Base-by-base conservation (phyloP, 2,888 invertebrate species). In the Lepetodrilus schrolli region DNA sequence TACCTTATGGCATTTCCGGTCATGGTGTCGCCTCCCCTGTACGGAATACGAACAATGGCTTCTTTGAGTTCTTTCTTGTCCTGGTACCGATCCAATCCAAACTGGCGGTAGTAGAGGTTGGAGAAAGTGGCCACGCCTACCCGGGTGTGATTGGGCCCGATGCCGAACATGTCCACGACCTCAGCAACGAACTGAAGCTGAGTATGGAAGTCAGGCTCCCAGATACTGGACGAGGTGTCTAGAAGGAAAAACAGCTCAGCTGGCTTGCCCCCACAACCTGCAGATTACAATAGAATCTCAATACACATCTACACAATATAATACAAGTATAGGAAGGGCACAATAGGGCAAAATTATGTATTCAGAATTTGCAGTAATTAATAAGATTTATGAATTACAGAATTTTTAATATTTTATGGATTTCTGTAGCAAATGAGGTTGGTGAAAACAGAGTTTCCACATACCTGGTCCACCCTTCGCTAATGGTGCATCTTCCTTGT, bases 71-170 rank as follows among this genome's bases (percentile, higher is more conserved):
- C 23, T 0, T 48, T 58, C 8, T 43, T 47, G 21, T 49, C 72
- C 21, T 79, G 74, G n/a, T 37, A 21, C 37, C 71, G 70, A 4
- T 65, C 30, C 37, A 79, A 72, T 4, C 66, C 26, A 20, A 79
- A 50, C 7, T 77, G 50, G 10, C 73, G 72, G 21, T 74, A 30
- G 13, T 77, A 76, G 17, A 36, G 10, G 58, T 76, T 76, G 38
- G 74, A 76, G 73, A 75, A 82, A 5, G 75, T 75, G 1, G 77
- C 70, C 13, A 77, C 74, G 0, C 75, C 82, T 1, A 82, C 77
- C 1, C 77, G 65, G 8, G 74, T 78, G 21, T 74, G 49, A 21
- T 74, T 23, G 8, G 73, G 48, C 7, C 68, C 75, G 17, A 80
- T 58, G 47, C 76, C 74, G 34, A 81, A 79, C 36, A 76, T 37